phyloP scores from a whole-genome alignment of 2,888 invertebrate genomes.

The Allolobophora icterica region DNA sequence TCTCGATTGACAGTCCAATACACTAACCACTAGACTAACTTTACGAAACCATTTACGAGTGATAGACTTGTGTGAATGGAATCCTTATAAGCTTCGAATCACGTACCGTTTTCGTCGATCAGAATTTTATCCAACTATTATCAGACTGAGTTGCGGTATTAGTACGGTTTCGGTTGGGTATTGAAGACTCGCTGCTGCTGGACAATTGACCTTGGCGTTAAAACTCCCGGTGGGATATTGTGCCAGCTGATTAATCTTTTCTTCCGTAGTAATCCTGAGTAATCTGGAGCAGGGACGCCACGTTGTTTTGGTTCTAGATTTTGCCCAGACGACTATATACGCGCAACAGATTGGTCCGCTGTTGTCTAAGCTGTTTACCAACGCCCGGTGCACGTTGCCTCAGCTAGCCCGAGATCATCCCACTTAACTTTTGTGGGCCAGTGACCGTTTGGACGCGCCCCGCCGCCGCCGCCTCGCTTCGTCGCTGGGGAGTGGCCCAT shows the following conservation, averaged over 20 bases:
- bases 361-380: not conserved
- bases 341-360: not conserved
- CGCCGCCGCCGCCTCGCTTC: not conserved
- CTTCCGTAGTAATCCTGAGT: not conserved
- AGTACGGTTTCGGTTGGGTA: not conserved
- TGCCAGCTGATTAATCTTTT: not conserved
- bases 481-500: not conserved
- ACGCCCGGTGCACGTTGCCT: not conserved
- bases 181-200: not conserved
- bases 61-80: no score
- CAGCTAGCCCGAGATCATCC: not conserved
- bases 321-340: not conserved
- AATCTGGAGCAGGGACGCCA: not conserved
- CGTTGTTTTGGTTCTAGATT: not conserved
- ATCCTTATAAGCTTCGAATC: not conserved
- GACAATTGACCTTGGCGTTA: not conserved
- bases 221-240: not conserved
- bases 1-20: no score
- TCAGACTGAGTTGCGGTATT: not conserved
- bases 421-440: conserved; percentile 13
- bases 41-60: no score
- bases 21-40: no score
- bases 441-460: not conserved
- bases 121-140: not conserved
- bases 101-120: not conserved